Percentiles rank a stretch among this genome's conserved stretches.
Evolutionary conservation across 2,888 invertebrate species (phyloP).

Genomic region (Protophormia terraenovae): DNA sequence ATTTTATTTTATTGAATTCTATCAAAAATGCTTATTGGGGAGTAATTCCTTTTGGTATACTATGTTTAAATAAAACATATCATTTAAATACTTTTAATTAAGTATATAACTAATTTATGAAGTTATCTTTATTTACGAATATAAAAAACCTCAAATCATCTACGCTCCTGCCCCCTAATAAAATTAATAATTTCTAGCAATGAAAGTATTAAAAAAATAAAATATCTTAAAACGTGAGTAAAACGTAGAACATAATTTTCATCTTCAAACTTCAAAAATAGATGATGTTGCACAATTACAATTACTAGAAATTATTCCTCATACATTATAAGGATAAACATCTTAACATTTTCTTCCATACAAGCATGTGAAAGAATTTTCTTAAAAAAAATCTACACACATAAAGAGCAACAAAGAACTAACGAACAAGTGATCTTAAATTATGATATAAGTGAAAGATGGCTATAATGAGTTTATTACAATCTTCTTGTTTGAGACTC

Average conservation of each 20-base stretch:
- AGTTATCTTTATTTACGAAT: too few species aligned
- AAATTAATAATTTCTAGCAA: not conserved
- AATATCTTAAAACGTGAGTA: slow-evolving; percentile 29
- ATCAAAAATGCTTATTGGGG: too few species aligned
- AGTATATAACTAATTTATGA: too few species aligned
- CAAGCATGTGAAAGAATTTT: slow-evolving; percentile 29
- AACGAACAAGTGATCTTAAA: slow-evolving; percentile 44
- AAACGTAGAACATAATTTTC: slow-evolving; percentile 36
- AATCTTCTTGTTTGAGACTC: slow-evolving; percentile 1
- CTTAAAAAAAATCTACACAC: not conserved
- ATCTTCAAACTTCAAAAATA: not conserved
- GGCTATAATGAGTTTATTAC: slow-evolving; percentile 65
- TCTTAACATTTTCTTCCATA: not conserved
- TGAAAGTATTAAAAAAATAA: not conserved
- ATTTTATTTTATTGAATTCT: too few species aligned
- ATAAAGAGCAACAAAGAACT: slow-evolving; percentile 1
- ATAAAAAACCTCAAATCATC: too few species aligned
- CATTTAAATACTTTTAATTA: too few species aligned
- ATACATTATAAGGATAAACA: slow-evolving; percentile 38
- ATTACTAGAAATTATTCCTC: not conserved
- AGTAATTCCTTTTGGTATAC: too few species aligned
- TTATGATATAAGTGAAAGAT: slow-evolving; percentile 54
- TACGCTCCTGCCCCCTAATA: not conserved
- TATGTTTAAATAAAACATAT: too few species aligned
- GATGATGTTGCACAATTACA: not conserved